Base-by-base conservation (phyloP, 2,797 vertebrate species). In the Fistularia commersonii region DNA sequence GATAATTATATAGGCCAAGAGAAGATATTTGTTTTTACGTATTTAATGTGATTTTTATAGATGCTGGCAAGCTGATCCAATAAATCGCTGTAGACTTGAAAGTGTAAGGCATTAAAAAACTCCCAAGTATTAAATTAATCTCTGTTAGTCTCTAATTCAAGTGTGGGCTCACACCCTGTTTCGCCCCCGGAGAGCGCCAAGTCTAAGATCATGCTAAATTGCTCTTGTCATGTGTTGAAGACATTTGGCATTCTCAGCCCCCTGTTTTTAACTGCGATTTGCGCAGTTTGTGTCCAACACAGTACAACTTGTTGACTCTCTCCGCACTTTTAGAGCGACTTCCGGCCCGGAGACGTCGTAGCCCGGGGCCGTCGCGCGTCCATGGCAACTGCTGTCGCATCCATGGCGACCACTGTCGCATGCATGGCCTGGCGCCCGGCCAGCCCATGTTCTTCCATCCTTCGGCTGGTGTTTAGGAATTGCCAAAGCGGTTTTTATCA, bases 161-260 rank as follows among this genome's bases (percentile, higher is more conserved):
- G 83, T 83, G 81, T 89, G 81, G 87, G 87, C 83, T 86, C 79
- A 87, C 83, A 83, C 83, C 88, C 84, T 80, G 77, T 79, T 87
- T 83, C 62, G 76, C 84, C 87, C 75, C 72, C 74, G 48, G 78
- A 86, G 79, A 81, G 73, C 87, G 88, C 86, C 86, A 90, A 88
- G 82, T 87, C 69, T 88, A 87, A 87, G 85, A 90, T 90, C 88
- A 89, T 49, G 67, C 78, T 87, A 88, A 89, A 89, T 87, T 83
- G 81, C 84, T 87, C 81, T 88, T 90, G 89, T 89, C 90, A 90
- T 88, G 87, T 90, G 87, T 90, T 90, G 77, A 86, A 86, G 77
- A 80, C 74, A 86, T 84, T 89, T 89, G 87, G 87, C 85, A 83
- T 83, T 83, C 79, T 82, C 72, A 80, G 61, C 80, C 79, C 69